Base-by-base conservation (phyloP, 2,113 vertebrate genomes). In the Ptyas mucosa region DNA sequence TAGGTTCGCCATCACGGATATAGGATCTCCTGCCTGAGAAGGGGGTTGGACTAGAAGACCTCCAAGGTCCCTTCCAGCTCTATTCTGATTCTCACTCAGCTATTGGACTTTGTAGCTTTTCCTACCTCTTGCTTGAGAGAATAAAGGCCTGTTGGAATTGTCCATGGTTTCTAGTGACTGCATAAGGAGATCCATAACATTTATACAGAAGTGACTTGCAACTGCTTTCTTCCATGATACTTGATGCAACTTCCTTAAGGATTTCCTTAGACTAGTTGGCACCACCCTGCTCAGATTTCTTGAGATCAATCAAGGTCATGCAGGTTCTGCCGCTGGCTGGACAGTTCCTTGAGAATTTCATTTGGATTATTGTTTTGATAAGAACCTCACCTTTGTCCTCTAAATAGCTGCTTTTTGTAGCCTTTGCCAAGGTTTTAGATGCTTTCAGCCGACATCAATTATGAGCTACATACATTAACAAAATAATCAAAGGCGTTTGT, bases 381-480 rank as follows among this genome's bases (percentile, higher is more conserved):
- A 81, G 34, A 39, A 21, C 34, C 75, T 81, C 39, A 39, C 75
- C 34, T 81, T 81, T 81, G 75, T 43, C 75, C 34, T 81, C 43
- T 81, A 8, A 81, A 81, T 39, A 43, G 6, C 34, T 81, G 69
- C 15, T 81, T 34, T 34, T 75, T 14, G 3, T 87, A 87, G 91
- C 81, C 90, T 14, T 89, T 93, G 51, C 53, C 91, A 95, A 93
- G 95, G 89, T 0, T 89, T 9, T 52, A 93, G 85, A 95, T 87
- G 0, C 2, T 93, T 93, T 95, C 58, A 95, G 93, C 94, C 92
- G 93, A 87, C 89, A 90, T 94, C 91, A 94, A 94, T 94, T 93
- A 95, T 94, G 95, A 96, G 69, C 75, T 1, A 85, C 46, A 95
- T 96, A 94, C 95, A 96, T 95, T 95, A 88, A 90, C 92, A 92